Evolutionary conservation across 2,797 vertebrate species (phyloP).

Genomic region (Hapalemur alaotrensis): DNA sequence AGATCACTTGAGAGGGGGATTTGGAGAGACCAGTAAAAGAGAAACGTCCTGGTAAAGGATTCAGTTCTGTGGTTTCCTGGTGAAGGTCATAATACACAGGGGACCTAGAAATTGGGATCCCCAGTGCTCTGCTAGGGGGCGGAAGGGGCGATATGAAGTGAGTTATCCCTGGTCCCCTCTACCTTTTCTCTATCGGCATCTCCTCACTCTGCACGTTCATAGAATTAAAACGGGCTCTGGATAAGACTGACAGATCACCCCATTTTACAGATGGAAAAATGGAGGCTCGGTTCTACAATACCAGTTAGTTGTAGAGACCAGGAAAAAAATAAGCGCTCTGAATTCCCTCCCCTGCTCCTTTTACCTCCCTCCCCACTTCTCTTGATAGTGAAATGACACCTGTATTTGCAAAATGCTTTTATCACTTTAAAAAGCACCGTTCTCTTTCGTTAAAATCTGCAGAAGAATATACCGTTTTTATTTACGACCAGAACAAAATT

Average conservation of each 20-base stretch:
- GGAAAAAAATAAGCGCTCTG: neutral
- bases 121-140: neutral
- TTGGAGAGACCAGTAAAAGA: neutral
- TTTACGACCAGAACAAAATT: constrained; percentile 5
- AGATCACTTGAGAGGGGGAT: neutral
- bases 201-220: neutral
- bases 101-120: neutral
- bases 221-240: constrained; percentile 5
- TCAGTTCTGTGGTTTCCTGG: neutral
- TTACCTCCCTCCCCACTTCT: neutral
- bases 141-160: neutral
- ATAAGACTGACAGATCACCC: neutral
- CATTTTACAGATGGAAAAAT: neutral
- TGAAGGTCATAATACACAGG: neutral
- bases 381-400: neutral
- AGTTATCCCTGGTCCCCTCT: neutral
- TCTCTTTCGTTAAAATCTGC: neutral
- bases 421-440: constrained; percentile 6
- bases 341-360: neutral
- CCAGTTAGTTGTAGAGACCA: neutral
- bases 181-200: neutral
- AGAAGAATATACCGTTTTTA: constrained; percentile 6
- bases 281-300: neutral
- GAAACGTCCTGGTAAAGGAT: neutral
- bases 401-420: constrained; percentile 16